Evolutionary conservation across 2,797 vertebrate species (phyloP).

Genomic region (Cuniculus paca): DNA sequence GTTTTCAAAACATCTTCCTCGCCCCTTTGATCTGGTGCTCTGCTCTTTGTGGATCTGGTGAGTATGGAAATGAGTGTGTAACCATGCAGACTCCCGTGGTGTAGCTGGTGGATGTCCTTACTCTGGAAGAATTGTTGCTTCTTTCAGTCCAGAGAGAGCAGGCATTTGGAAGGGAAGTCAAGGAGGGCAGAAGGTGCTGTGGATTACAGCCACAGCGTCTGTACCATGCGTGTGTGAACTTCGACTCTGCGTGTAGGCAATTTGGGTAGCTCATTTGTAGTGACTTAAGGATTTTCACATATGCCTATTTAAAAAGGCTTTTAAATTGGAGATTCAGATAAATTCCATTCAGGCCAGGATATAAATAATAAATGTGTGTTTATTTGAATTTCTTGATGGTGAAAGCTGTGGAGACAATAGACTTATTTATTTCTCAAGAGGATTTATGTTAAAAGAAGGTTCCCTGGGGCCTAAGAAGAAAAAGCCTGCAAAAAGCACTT

Average conservation of each 20-base stretch:
- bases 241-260: constrained; percentile 3
- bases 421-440: constrained; percentile 71
- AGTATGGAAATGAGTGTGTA: not conserved
- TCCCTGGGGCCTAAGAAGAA: constrained; percentile 56
- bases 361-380: constrained; percentile 80
- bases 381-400: constrained; percentile 75
- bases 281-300: constrained; percentile 40
- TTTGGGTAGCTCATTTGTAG: constrained; percentile 21
- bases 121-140: not conserved
- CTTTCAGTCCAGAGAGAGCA: not conserved
- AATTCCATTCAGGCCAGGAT: constrained; percentile 59
- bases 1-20: not conserved
- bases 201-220: not conserved
- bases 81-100: not conserved
- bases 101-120: not conserved
- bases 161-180: not conserved
- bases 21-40: not conserved
- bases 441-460: constrained; percentile 73
- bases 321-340: constrained; percentile 60
- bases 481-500: constrained; percentile 69
- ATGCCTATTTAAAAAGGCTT: constrained; percentile 58
- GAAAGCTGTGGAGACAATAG: constrained; percentile 75
- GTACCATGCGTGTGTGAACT: not conserved
- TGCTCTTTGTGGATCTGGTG: not conserved
- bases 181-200: not conserved